A percentile compares a stretch with the other conserved stretches of the same genome.
phyloP scores from a whole-genome alignment of 2,113 vertebrate species.

The Trachemys scripta region DNA sequence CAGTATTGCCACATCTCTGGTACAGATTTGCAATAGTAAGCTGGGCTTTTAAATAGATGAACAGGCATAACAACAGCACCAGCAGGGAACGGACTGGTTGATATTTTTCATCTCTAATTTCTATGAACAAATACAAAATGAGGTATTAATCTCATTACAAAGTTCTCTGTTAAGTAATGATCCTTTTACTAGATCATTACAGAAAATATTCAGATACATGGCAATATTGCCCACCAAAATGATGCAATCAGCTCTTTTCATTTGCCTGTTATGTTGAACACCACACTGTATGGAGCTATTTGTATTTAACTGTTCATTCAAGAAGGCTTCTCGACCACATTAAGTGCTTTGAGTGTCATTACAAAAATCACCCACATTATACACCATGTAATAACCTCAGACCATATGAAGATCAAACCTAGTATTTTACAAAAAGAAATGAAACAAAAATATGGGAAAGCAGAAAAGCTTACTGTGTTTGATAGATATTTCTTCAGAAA shows the following conservation, averaged over 20 bases:
- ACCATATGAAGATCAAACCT: neutral
- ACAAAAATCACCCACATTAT: neutral
- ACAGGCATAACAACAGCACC: slow-evolving; percentile 14
- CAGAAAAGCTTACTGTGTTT: neutral
- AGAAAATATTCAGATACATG: slow-evolving; percentile 15
- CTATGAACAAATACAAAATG: neutral
- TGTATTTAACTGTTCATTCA: slow-evolving; percentile 9
- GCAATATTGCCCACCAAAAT: neutral
- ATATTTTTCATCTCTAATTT: slow-evolving; percentile 42
- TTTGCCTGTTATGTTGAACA: slow-evolving; percentile 16
- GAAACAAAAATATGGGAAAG: slow-evolving; percentile 45
- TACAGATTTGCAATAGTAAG: neutral
- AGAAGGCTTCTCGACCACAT: neutral
- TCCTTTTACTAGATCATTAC: slow-evolving; percentile 11
- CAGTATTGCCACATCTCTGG: neutral
- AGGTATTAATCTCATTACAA: slow-evolving; percentile 30
- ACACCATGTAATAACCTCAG: neutral
- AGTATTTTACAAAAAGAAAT: neutral
- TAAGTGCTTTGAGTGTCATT: slow-evolving; percentile 34
- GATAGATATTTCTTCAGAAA: neutral
- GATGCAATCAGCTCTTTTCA: neutral
- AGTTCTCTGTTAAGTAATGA: slow-evolving; percentile 40
- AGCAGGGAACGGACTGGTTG: slow-evolving; percentile 11
- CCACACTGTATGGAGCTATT: neutral
- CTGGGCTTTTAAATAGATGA: neutral